Base-by-base conservation (phyloP, 2,797 vertebrate species). In the Tamandua tetradactyla region DNA sequence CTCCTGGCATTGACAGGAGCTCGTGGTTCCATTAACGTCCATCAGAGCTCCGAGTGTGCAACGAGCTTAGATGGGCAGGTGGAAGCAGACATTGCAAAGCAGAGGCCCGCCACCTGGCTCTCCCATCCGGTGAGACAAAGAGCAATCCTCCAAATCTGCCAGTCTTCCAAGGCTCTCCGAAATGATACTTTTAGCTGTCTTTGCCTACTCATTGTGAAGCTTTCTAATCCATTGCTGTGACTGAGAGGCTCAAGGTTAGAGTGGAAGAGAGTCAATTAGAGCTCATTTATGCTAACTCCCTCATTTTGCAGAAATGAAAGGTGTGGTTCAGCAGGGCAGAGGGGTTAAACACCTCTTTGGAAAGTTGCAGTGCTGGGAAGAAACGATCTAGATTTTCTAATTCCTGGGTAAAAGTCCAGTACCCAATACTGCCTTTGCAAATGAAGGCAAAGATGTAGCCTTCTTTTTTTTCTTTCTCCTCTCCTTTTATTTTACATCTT, bases 281-380 rank as follows among this genome's bases (percentile, higher is more conserved):
- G 87, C 87, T 81, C 84, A 87, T 84, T 71, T 57, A 79, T 91
- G 80, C 12, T n/a, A 95, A 72, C 11, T 14, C 14, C 23, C 32
- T 95, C 20, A 25, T 88, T 75, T 90, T 92, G 78, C 69, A 49
- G 68, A 61, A 81, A 40, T 75, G 68, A 40, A 30, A 37, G 57
- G 64, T 44, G 23, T 87, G 74, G 64, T 23, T 93, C 6, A 1
- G 40, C 86, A 52, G 37, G 88, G 11, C 6, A 1, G 37, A 88
- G 59, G 37, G 88, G 11, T 52, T 64, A 69, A 79, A 78, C 12
- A 42, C 8, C 40, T 5, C 3, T 0, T 90, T 71, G 35, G 4
- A 8, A 47, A 12, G 9, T 61, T 42, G 9, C 18, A 68, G 47
- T 25, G 55, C 22, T 30, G 14, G 25, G 76, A 15, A 32, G n/a